phyloP scores from a whole-genome alignment of 2,888 invertebrate species.

The Tortricodes alternella region DNA sequence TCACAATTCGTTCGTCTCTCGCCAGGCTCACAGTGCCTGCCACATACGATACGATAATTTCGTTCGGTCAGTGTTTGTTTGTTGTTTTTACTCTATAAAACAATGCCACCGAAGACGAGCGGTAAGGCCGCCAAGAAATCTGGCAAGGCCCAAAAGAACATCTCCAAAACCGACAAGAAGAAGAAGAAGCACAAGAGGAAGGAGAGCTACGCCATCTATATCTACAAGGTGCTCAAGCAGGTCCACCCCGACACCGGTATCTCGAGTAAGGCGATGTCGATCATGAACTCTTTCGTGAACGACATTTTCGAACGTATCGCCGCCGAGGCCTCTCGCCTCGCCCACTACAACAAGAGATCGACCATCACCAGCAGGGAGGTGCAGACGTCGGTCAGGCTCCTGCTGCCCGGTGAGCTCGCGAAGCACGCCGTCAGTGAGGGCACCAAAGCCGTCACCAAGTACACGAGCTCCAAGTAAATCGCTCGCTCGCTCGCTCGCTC shows the following conservation, averaged over 20 bases:
- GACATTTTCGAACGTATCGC: conserved; percentile 88
- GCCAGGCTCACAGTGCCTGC: too few relatives aligned
- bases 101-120: conserved; percentile 63
- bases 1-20: too few relatives aligned
- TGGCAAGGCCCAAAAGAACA: conserved; percentile 82
- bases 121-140: conserved; percentile 72
- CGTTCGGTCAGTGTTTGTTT: neutral
- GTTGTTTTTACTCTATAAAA: neutral
- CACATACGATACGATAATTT: too few relatives aligned
- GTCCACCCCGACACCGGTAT: conserved; percentile 84
- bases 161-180: conserved; percentile 82
- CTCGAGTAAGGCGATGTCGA: conserved; percentile 84
- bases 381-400: conserved; percentile 85
- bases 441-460: conserved; percentile 85
- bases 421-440: conserved; percentile 87
- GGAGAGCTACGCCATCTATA: conserved; percentile 82
- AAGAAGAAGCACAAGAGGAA: conserved; percentile 82
- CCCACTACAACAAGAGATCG: conserved; percentile 85
- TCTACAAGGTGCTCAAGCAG: conserved; percentile 86
- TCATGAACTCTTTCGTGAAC: conserved; percentile 88
- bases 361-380: conserved; percentile 87
- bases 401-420: conserved; percentile 87
- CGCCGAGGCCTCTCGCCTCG: conserved; percentile 84
- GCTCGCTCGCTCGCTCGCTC: too few relatives aligned
- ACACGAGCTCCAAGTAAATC: conserved; percentile 68